phyloP scores from a whole-genome alignment of 2,797 vertebrate genomes.

The Fringilla coelebs region DNA sequence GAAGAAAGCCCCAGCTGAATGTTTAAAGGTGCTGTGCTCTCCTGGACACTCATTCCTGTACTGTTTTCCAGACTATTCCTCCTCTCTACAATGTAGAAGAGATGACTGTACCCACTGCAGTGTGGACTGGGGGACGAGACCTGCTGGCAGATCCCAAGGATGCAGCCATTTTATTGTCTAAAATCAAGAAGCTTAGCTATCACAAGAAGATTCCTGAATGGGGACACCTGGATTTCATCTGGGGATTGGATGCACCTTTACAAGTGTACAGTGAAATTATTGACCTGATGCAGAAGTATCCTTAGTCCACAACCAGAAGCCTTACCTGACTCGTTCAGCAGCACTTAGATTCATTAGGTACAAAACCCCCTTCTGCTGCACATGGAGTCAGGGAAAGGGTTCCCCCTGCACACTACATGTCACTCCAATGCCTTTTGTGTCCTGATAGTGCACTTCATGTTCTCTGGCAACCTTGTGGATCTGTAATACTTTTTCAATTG shows the following conservation, averaged over 20 bases:
- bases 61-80: slow-evolving; percentile 76
- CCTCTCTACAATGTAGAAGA: slow-evolving; percentile 79
- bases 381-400: background rate
- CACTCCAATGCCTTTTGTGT: background rate
- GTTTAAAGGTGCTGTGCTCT: background rate
- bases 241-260: slow-evolving; percentile 84
- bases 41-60: background rate
- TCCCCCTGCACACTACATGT: background rate
- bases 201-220: slow-evolving; percentile 83
- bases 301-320: background rate
- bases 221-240: slow-evolving; percentile 93
- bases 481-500: background rate
- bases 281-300: slow-evolving; percentile 75
- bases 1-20: background rate
- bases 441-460: background rate
- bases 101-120: slow-evolving; percentile 84
- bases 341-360: background rate
- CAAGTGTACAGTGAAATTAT: slow-evolving; percentile 82
- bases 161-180: slow-evolving; percentile 75
- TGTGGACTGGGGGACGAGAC: slow-evolving; percentile 86
- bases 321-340: background rate
- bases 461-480: background rate
- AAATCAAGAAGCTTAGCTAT: slow-evolving; percentile 81
- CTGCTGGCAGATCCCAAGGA: slow-evolving; percentile 83
- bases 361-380: background rate